Base-by-base conservation (phyloP, 2,888 invertebrate genomes). In the Sarcophaga caerulescens region DNA sequence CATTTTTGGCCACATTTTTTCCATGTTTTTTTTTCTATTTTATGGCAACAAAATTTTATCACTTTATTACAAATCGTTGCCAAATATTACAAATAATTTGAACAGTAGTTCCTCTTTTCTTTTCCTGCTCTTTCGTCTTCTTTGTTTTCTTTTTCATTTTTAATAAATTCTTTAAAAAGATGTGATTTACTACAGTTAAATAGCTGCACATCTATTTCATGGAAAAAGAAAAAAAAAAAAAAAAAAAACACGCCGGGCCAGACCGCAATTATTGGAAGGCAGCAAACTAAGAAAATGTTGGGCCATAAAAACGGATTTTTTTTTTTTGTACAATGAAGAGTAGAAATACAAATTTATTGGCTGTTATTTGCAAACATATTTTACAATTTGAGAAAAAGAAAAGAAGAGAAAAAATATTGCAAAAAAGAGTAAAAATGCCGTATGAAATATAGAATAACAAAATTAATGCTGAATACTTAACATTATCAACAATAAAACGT, bases 391-490 rank as follows among this genome's bases (percentile, higher is more conserved):
- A 69, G 14, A 21, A 25, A 44, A 44, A 45, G 21, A 62, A 75
- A 60, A 73, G 23, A 52, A 14, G 60, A 6, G 10, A 17, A 65
- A 3, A 35, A n/a, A n/a, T 11, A n/a, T n/a, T n/a, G n/a, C n/a
- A n/a, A n/a, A 73, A 47, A 52, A 14, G 60, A 6, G 10, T 3
- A 65, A 3, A 35, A n/a, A n/a, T 11, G 12, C 57, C 14, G n/a
- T 44, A 45, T 19, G 25, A 47, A 52, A 44, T 21, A 21, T 52
- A 75, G 70, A 81, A 83, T 83, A 81, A 81, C 77, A 85, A 78
- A 81, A 85, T 85, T 85, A 85, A 85, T 85, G 85, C 78, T 25
- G 52, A 66, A 81, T 78, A 81, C 77, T 81, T 78, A 74, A 73
- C 35, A 57, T 70, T 17, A 80, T 23, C n/a, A 35, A 74, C 8